These are phyloP conservation scores for Stegastes partitus DNA, from an alignment of 2,113 vertebrate genomes.

Conservation along the genomic window DNA sequence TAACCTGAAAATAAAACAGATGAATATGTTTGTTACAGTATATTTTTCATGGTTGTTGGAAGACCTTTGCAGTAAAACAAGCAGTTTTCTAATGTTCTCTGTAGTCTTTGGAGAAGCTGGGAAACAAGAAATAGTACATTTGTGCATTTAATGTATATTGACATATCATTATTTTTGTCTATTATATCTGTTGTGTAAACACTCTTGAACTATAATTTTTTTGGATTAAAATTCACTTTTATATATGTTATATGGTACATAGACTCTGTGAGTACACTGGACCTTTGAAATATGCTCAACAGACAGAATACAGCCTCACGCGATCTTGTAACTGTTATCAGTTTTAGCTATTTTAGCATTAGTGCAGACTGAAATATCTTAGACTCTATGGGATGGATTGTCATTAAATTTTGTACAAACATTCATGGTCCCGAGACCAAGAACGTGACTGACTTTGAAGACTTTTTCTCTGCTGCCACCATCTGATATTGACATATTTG, in stretches of 20 bases:
- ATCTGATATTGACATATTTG: background rate
- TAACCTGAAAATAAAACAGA: conserved; percentile 48
- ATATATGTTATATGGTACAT: conserved; percentile 68
- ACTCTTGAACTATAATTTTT: conserved; percentile 43
- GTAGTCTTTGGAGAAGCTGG: conserved; percentile 29
- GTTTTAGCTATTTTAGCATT: background rate
- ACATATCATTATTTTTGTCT: conserved; percentile 48
- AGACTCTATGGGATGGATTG: background rate
- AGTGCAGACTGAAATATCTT: conserved; percentile 8
- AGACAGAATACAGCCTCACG: conserved; percentile 16
- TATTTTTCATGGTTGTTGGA: conserved; percentile 38
- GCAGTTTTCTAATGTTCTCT: conserved; percentile 34
- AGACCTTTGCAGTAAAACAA: conserved; percentile 48
- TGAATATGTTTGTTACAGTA: conserved; percentile 36
- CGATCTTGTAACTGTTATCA: conserved; percentile 37
- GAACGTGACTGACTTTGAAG: background rate
- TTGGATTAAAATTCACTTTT: conserved; percentile 61
- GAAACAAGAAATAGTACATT: conserved; percentile 34
- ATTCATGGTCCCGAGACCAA: background rate
- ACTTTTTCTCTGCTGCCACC: background rate
- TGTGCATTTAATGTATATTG: conserved; percentile 49
- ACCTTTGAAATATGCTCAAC: conserved; percentile 61
- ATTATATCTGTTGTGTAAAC: conserved; percentile 57
- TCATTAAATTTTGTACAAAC: background rate
- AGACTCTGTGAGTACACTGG: conserved; percentile 82